Evolutionary conservation across 2,113 vertebrate species (phyloP), one percentile per base, ranked within the genome.

Genomic region (Synchiropus splendidus): DNA sequence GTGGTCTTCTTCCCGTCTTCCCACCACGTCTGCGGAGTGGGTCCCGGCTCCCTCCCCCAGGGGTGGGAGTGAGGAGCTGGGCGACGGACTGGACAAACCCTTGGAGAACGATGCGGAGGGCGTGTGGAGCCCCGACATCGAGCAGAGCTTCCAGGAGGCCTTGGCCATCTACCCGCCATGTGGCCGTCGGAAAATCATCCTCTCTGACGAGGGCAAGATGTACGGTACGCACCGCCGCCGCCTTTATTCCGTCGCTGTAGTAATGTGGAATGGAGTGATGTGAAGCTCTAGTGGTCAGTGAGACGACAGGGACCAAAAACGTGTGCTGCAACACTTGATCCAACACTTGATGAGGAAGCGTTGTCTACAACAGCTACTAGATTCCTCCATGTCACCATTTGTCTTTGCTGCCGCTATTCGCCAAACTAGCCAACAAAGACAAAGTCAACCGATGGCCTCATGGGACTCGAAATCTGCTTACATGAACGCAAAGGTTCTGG

Each of bases 81-180:
- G 89, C 63, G 93, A 96, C 54, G 77, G 81, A 43, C 87, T 95
- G 74, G 94, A 98, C 79, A 98, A 97, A 78, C 89, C 92, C 58
- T 83, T 98, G 86, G 94, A 97, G 85, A 98, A 94, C 15, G 94
- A 98, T 64, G 94, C 94, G 0, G 94, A 98, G 82, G 94, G 94
- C 0, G 94, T 97, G 72, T 98, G 94, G 94, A 95, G 92, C 80
- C 92, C 93, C 1, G 93, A 98, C 85, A 98, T 98, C 5, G 94
- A 98, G 70, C 94, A 98, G 88, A 97, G 93, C 80, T 98, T 98
- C 82, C 83, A 82, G 54, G 71, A 94, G 66, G 91, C 91, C 1
- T 74, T 93, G 75, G 86, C 88, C 44, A 89, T 90, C 77, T 90
- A 90, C 64, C 89, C 89, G 1, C 89, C 89, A 17, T 90, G 89